phyloP scores from a whole-genome alignment of 2,888 invertebrate species.

The Eupithecia subfuscata region DNA sequence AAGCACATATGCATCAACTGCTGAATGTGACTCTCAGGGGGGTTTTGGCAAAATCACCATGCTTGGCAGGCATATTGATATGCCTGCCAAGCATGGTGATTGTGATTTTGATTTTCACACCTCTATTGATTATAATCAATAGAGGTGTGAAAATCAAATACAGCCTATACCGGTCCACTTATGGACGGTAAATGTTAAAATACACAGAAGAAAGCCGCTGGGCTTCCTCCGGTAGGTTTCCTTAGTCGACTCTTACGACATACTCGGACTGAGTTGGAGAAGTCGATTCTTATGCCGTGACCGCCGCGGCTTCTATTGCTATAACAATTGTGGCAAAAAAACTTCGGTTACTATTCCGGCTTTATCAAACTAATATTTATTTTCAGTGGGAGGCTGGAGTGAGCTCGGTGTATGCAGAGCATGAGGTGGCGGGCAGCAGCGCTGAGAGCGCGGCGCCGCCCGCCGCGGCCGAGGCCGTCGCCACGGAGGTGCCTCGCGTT shows the following conservation, averaged over 20 bases:
- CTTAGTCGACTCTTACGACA: background rate
- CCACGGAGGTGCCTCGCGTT: slow-evolving; percentile 41
- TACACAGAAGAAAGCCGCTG: background rate
- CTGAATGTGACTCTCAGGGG: background rate
- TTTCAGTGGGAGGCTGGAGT: slow-evolving; percentile 69
- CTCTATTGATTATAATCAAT: too few species aligned
- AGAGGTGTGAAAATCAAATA: background rate
- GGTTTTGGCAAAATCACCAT: background rate
- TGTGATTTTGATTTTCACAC: too few species aligned
- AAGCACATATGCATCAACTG: background rate
- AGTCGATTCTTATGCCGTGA: background rate
- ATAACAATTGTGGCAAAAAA: too few species aligned
- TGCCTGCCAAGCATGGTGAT: too few species aligned
- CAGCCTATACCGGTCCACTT: too few species aligned
- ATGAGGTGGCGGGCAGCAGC: slow-evolving; percentile 43
- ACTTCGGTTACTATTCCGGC: background rate
- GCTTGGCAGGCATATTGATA: background rate
- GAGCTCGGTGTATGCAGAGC: slow-evolving; percentile 55
- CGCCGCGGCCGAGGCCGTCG: slow-evolving; percentile 36
- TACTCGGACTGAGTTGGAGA: background rate
- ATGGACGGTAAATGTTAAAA: background rate
- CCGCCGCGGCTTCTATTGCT: background rate
- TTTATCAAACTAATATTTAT: background rate
- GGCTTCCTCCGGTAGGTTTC: background rate
- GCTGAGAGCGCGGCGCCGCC: slow-evolving; percentile 43